Evolutionary conservation across 1,140 invertebrate species (phyloP).

Genomic region (Leucophenga varia): DNA sequence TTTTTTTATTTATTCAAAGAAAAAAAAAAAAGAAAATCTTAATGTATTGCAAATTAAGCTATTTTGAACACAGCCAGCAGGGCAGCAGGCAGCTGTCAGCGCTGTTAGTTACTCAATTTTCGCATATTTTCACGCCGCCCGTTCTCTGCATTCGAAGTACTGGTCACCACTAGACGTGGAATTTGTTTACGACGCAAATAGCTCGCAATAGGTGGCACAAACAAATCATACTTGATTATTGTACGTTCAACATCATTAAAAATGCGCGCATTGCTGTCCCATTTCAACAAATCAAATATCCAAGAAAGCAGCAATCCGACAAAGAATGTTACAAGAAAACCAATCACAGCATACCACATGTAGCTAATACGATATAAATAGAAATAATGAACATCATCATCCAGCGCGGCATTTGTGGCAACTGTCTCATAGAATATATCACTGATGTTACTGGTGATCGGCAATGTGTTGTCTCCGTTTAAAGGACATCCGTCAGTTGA

Average conservation of each 20-base stretch:
- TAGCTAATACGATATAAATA: slow-evolving; percentile 70
- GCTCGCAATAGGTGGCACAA: slow-evolving; percentile 66
- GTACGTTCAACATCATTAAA: slow-evolving; percentile 30
- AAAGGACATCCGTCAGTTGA: slow-evolving; percentile 64
- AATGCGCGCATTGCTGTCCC: slow-evolving; percentile 42
- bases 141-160: slow-evolving; percentile 34
- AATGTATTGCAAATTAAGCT: too few relatives aligned
- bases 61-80: too few relatives aligned
- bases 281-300: slow-evolving; percentile 34
- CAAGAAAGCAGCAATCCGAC: slow-evolving; percentile 67
- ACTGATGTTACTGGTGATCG: slow-evolving; percentile 5
- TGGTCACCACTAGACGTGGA: slow-evolving; percentile 39
- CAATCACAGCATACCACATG: slow-evolving; percentile 79
- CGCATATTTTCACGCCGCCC: slow-evolving; percentile 10
- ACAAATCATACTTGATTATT: slow-evolving; percentile 62
- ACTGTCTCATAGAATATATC: slow-evolving; percentile 11
- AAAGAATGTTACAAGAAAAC: slow-evolving; percentile 66
- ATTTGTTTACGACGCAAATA: slow-evolving; percentile 39
- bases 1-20: too few relatives aligned
- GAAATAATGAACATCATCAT: slow-evolving; percentile 31
- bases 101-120: too few relatives aligned
- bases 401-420: background rate
- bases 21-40: too few relatives aligned
- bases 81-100: too few relatives aligned
- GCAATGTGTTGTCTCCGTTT: slow-evolving; percentile 19